Base-by-base conservation (phyloP, 2,888 invertebrate genomes). In the Yponomeuta evonymella region DNA sequence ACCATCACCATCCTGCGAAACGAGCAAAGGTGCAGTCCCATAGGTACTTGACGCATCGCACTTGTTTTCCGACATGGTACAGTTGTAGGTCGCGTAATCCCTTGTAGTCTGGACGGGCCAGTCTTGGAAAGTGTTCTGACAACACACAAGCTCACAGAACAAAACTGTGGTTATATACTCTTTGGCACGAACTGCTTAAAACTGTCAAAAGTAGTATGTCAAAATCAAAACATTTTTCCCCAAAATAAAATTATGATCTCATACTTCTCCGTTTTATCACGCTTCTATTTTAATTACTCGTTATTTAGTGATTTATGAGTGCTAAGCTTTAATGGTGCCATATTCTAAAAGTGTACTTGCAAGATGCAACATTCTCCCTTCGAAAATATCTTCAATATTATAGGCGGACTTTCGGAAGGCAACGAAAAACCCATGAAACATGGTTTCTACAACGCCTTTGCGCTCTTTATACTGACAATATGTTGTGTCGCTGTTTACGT, bases 341-440 rank as follows among this genome's bases (percentile, higher is more conserved):
- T 51, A 5, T 9, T 12, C 1, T 68, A 64, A 8, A 12, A 70
- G 15, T 58, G 51, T 58, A 4, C 51, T 58, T 58, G 51, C 77
- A 75, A 75, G 77, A 89, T 91, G 91, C 90, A 90, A 79, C 95
- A 95, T 73, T 91, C 92, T 48, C 92, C 92, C 36, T 94, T 95
- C 83, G 95, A 95, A 80, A 95, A 94, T 84, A 94, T 95, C 75
- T 93, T 95, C 75, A 95, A 94, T 80, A 94, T 95, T 75, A 93
- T 95, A 75, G 94, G 94, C 72, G 94, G 94, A 72, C 84, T 96
- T 75, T 95, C 96, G 15, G 94, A 95, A 77, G 96, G 95, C 63
- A 96, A 97, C 79, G 97, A 97, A 85, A 97, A 97, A 85, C 96
- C 97, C n/a, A 93, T 97, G 81, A 97, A 97, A 90, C 96, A 97